Conservation (phyloP, 2,797 vertebrate species). For the Mormyrops boulengeri region DNA sequence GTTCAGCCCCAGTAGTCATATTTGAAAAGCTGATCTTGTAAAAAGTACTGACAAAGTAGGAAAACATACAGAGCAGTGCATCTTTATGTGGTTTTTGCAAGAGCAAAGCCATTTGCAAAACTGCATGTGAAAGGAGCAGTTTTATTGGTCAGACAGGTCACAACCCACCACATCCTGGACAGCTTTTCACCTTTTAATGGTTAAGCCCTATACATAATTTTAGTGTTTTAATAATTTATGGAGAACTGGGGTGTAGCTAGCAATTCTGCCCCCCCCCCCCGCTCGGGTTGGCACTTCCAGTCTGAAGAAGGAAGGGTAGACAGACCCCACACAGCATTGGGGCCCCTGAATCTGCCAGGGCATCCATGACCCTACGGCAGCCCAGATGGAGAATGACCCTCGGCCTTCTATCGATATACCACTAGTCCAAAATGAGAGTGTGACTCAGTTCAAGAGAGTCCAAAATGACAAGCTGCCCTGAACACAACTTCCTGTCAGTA, state of each 20-base stretch:
- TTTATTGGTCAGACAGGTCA: not conserved
- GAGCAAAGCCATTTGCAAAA: not conserved
- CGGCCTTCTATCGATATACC: not conserved
- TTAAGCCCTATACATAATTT: not conserved
- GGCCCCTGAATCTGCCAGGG: not conserved
- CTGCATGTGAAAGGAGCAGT: not conserved
- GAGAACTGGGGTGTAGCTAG: not conserved
- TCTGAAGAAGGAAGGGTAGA: not conserved
- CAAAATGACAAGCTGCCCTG: not conserved
- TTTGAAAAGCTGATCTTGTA: not conserved
- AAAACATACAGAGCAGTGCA: not conserved
- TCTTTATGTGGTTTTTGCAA: not conserved
- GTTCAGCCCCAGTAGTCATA: not conserved
- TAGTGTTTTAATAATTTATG: not conserved
- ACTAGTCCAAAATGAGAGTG: not conserved
- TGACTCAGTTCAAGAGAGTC: not conserved
- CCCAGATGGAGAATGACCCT: not conserved
- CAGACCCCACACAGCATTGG: not conserved
- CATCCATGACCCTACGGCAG: not conserved
- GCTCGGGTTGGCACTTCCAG: not conserved
- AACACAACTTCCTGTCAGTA: not conserved
- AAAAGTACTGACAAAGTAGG: not conserved
- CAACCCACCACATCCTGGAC: not conserved
- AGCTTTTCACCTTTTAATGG: not conserved
- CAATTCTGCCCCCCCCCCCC: not conserved